These are phyloP conservation scores for Ailuropoda melanoleuca DNA, from an alignment of 2,113 vertebrate species.

Conservation along the genomic window DNA sequence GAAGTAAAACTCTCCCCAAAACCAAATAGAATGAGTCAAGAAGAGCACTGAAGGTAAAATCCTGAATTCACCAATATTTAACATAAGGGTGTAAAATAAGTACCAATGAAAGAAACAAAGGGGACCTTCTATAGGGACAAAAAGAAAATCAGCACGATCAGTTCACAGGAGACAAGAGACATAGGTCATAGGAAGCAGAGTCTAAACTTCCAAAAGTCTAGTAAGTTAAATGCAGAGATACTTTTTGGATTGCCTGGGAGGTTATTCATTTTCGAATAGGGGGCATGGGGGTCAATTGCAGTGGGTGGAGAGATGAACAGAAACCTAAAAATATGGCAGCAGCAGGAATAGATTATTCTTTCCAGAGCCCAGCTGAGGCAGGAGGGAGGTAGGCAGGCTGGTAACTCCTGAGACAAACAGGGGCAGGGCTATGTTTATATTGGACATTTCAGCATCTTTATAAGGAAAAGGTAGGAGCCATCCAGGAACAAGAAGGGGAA, in stretches of 20 bases:
- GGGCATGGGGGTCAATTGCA: not conserved
- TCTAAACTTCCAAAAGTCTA: not conserved
- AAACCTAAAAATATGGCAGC: not conserved
- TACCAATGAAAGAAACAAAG: not conserved
- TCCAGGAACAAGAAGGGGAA: accelerated
- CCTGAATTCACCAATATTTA: not conserved
- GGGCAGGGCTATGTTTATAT: not conserved
- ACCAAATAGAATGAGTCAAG: not conserved
- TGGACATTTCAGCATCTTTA: not conserved
- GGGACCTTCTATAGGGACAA: not conserved
- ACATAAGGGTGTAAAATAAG: not conserved
- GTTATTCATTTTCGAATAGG: accelerated
- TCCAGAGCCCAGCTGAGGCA: not conserved
- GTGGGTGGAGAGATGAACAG: not conserved
- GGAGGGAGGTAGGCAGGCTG: too few species aligned
- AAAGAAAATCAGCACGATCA: not conserved
- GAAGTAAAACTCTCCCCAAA: not conserved
- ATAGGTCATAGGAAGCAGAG: too few species aligned
- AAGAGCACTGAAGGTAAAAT: not conserved
- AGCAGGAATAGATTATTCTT: not conserved
- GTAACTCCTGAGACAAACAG: not conserved
- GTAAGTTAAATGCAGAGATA: not conserved
- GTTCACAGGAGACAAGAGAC: not conserved
- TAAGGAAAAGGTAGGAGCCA: not conserved
- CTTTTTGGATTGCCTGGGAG: not conserved